Evolutionary conservation across 1,140 invertebrate species (phyloP), one percentile per base, ranked within the genome.

Genomic region (Aporrectodea caliginosa): DNA sequence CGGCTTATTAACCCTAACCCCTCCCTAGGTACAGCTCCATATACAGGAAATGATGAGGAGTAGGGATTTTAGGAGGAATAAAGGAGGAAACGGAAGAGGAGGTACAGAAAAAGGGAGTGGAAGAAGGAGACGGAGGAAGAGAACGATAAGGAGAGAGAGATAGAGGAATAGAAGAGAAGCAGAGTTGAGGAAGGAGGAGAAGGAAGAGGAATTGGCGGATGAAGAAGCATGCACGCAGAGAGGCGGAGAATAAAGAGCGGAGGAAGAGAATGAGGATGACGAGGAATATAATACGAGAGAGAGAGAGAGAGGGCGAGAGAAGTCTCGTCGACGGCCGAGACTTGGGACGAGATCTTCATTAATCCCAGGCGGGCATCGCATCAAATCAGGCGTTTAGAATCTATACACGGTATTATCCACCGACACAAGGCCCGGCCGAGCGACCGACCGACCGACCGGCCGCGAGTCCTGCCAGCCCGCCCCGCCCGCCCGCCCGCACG

Each of bases 291-390:
- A 6, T 6, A 22, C 22, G 43, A 22, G 43, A 58, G 6, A 22
- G 43, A 58, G 43, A 22, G 43, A 22, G 22, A 58, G 6, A 6
- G 6, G 43, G 43, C 43, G 43, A 22, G 6, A 22, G 43, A 58
- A 58, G 43, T 58, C 43, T 58, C 43, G 43, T 58, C 43, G 43
- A 58, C 43, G 43, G 43, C n/a, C 43, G 43, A 58, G 43, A 58
- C 22, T 58, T 58, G 6, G 43, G 43, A 58, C 43, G 43, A 58
- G 43, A 58, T 6, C 43, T 58, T 58, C 43, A 58, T 58, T 58
- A 58, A 58, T 58, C 43, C 43, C 43, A 58, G 43, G 43, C 6
- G n/a, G 6, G 43, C 43, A 22, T 58, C 43, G 43, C 22, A 6
- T 58, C 43, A 58, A 58, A 58, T 58, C 43, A 58, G 43, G 6